Conservation (phyloP, 1,140 invertebrate species). For the Bactericera cockerelli region DNA sequence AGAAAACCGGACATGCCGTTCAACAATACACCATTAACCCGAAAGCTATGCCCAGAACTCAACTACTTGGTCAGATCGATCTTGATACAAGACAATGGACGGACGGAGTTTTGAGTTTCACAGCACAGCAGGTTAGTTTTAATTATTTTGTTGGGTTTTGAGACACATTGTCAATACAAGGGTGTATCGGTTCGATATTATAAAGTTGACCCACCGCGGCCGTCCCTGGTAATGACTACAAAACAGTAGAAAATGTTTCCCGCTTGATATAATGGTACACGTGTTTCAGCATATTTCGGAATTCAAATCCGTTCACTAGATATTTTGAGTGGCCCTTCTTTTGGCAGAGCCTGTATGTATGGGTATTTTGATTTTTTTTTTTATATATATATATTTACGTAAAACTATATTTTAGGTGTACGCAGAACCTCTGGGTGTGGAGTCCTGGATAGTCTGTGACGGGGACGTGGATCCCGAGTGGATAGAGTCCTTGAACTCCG, state of each 20-base stretch:
- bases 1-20: slow-evolving; percentile 46
- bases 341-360: too few species aligned
- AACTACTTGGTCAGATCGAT: slow-evolving; percentile 83
- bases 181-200: slow-evolving; percentile 23
- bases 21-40: slow-evolving; percentile 79
- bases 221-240: too few species aligned
- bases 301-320: too few species aligned
- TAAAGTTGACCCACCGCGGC: neutral
- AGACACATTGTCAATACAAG: slow-evolving; percentile 54
- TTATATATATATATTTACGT: too few species aligned
- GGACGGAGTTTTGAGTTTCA: slow-evolving; percentile 76
- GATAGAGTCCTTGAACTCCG: slow-evolving; percentile 95
- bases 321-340: too few species aligned
- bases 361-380: too few species aligned
- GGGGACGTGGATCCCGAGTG: slow-evolving; percentile 98
- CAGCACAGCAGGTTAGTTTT: slow-evolving; percentile 58
- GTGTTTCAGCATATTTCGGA: too few species aligned
- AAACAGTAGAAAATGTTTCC: too few species aligned
- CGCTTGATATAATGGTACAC: too few species aligned
- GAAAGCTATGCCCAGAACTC: slow-evolving; percentile 74
- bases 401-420: slow-evolving; percentile 18
- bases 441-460: slow-evolving; percentile 90
- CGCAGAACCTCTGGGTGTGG: neutral
- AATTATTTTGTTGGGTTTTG: slow-evolving; percentile 8
- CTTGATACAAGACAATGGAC: slow-evolving; percentile 87